A percentile compares a stretch with the other conserved stretches of the same genome.
Conservation (phyloP, 2,113 vertebrate genomes). For the Equus przewalskii region DNA sequence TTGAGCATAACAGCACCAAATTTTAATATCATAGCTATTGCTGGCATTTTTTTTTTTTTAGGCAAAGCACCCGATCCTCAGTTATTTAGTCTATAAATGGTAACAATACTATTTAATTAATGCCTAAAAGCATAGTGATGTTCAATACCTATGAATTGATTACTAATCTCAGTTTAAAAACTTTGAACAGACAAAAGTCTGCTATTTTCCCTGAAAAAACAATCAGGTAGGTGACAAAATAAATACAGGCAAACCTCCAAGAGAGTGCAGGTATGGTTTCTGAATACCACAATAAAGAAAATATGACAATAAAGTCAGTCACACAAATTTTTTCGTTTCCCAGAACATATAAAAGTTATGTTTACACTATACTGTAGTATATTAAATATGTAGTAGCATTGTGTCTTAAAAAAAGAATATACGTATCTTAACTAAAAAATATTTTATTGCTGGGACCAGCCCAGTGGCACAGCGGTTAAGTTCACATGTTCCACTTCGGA, state of each 20-base stretch:
- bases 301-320: too few species aligned
- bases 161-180: not conserved
- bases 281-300: too few species aligned
- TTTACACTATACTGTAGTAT: too few species aligned
- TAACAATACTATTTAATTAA: not conserved
- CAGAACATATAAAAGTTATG: too few species aligned
- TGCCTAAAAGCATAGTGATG: not conserved
- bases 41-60: not conserved
- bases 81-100: not conserved
- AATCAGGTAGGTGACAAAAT: not conserved
- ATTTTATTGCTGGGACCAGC: too few species aligned
- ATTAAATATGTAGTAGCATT: too few species aligned
- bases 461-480: too few species aligned
- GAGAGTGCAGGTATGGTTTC: too few species aligned
- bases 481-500: too few species aligned
- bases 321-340: too few species aligned
- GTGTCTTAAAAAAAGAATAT: too few species aligned
- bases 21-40: not conserved
- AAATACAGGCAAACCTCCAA: not conserved
- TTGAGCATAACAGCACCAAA: not conserved
- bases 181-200: not conserved
- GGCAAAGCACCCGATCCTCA: not conserved
- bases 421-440: too few species aligned
- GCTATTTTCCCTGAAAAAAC: not conserved
- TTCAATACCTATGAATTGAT: not conserved